Evolutionary conservation across 2,113 vertebrate species (phyloP), one percentile per base, ranked within the genome.

Genomic region (Scomber colias): DNA sequence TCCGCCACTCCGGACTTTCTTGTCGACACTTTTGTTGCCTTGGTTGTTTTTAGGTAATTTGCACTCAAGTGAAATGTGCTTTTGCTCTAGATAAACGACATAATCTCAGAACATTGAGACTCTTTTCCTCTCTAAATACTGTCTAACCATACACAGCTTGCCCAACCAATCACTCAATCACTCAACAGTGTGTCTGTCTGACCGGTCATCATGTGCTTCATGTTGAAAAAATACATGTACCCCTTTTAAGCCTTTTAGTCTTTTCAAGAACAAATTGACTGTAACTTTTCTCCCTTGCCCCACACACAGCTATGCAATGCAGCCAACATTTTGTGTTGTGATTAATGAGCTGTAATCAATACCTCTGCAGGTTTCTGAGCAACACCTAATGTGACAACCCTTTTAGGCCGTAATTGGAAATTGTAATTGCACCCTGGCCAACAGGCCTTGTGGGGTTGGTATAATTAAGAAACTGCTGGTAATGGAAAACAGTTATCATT

Each of bases 401-500:
- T 77, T 77, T 84, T 60, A 73, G 78, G 59, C 68, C 3, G 0
- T 85, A 46, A 81, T 76, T 76, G 77, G 46, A 61, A 57, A 73
- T 11, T 66, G 73, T 63, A 81, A 89, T 84, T 79, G 64, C 21
- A 64, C 24, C 70, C 53, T 21, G 53, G 73, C 72, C 86, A 72
- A 84, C 35, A 11, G 66, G 74, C 68, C 68, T 45, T 45, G 44
- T n/a, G 68, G 78, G 75, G 53, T 74, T 6, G 68, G 63, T 67
- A 15, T 83, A 61, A 90, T 83, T 81, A 71, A 73, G 84, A 76
- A 49, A 49, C 2, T 40, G 68, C 69, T 54, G 48, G 72, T 71
- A 86, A 87, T 84, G 69, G 61, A 82, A 19, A 44, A n/a, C 55
- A 24, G 77, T 62, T 79, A 64, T 72, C 4, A 2, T 64, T 56